phyloP scores from a whole-genome alignment of 2,888 invertebrate species.

The Drepanosiphum platanoidis region DNA sequence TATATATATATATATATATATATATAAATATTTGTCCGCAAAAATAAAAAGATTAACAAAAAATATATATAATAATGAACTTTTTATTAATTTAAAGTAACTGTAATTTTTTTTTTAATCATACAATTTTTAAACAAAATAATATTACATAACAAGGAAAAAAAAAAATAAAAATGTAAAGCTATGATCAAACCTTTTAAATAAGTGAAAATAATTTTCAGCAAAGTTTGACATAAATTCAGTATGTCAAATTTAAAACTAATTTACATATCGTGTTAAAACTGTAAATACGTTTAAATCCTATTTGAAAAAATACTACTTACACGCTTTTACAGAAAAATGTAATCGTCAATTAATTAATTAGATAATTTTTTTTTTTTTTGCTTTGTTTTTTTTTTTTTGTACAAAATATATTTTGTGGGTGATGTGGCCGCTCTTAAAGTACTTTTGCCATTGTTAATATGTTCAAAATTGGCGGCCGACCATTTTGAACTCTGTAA shows the following conservation, averaged over 20 bases:
- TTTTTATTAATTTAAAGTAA: slow-evolving; percentile 41
- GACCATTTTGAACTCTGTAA: slow-evolving; percentile 42
- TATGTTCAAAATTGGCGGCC: slow-evolving; percentile 52
- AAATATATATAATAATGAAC: slow-evolving; percentile 49
- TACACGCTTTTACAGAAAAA: slow-evolving; percentile 55
- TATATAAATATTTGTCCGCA: slow-evolving; percentile 53
- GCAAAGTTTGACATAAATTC: slow-evolving; percentile 18
- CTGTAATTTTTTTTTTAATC: slow-evolving; percentile 43
- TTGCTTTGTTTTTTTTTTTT: slow-evolving; percentile 26
- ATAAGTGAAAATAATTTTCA: slow-evolving; percentile 41
- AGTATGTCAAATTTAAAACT: slow-evolving; percentile 50
- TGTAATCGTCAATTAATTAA: slow-evolving; percentile 56
- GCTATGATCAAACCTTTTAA: neutral
- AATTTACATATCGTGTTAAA: slow-evolving; percentile 46
- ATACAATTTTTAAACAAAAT: slow-evolving; percentile 46
- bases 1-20: too few relatives aligned
- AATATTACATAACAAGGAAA: slow-evolving; percentile 46
- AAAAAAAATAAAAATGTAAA: slow-evolving; percentile 23
- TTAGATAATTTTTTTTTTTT: too few relatives aligned
- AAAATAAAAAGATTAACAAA: slow-evolving; percentile 51
- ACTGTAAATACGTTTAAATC: slow-evolving; percentile 39
- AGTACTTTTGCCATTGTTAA: slow-evolving; percentile 59
- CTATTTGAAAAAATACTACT: slow-evolving; percentile 55
- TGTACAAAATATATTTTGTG: slow-evolving; percentile 49
- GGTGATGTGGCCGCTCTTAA: slow-evolving; percentile 57